These are phyloP conservation scores for Coregonus suidteri DNA, from an alignment of 2,797 vertebrate species.

Conservation along the genomic window DNA sequence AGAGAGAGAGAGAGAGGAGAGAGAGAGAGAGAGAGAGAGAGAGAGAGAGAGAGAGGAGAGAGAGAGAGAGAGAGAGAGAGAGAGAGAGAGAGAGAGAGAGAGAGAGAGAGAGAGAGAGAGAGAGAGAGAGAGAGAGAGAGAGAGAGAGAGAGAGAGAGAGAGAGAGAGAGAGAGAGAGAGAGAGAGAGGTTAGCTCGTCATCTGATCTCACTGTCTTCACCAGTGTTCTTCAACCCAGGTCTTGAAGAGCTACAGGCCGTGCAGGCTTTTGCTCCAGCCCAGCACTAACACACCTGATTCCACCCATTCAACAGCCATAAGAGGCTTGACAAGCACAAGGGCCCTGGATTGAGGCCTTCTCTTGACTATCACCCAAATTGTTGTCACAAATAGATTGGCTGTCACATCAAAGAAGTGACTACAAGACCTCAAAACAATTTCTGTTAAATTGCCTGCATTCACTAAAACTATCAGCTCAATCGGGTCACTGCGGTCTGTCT, in stretches of 20 bases:
- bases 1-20: too few species aligned
- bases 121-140: too few species aligned
- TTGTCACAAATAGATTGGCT: too few species aligned
- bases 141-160: too few species aligned
- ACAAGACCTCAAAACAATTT: slow-evolving; percentile 24
- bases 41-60: not conserved
- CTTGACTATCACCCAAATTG: not conserved
- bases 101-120: too few species aligned
- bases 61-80: not conserved
- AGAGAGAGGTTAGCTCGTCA: slow-evolving; percentile 5
- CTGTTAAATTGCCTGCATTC: slow-evolving; percentile 32
- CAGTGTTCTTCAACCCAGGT: too few species aligned
- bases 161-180: not conserved
- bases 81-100: not conserved
- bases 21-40: too few species aligned
- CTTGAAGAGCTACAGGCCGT: too few species aligned
- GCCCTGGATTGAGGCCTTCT: not conserved
- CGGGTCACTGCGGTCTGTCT: slow-evolving; percentile 60
- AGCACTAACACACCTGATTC: too few species aligned
- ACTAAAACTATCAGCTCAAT: slow-evolving; percentile 43
- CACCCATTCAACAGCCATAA: too few species aligned
- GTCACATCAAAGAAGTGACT: not conserved
- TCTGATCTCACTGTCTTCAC: too few species aligned
- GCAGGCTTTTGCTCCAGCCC: too few species aligned
- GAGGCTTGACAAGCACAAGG: not conserved